A percentile compares a stretch with the other conserved stretches of the same genome.
Conservation (phyloP, 2,797 vertebrate genomes). For the Pogoniulus pusillus region DNA sequence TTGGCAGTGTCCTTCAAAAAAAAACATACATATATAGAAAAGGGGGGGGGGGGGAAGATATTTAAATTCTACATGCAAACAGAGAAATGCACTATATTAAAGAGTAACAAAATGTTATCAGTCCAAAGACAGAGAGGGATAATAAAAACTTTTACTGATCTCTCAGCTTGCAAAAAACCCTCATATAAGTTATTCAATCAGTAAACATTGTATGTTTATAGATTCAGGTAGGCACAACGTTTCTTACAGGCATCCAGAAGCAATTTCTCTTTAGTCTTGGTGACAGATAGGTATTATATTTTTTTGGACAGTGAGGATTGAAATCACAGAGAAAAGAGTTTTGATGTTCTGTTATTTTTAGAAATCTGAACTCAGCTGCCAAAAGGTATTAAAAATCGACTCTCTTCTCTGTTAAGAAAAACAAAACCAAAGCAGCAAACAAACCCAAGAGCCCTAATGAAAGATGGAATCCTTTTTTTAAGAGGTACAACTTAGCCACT, state of each 20-base stretch:
- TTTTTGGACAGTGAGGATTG: constrained; percentile 15
- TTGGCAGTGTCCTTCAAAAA: background rate
- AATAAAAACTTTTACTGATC: background rate
- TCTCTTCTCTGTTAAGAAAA: background rate
- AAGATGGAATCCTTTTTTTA: background rate
- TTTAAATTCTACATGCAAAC: background rate
- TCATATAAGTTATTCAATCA: background rate
- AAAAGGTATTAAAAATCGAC: background rate
- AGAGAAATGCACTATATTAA: background rate
- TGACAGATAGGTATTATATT: constrained; percentile 1
- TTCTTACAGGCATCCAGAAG: background rate
- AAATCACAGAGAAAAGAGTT: background rate
- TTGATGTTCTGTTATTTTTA: background rate
- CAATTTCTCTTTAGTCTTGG: background rate
- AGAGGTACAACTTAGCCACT: background rate
- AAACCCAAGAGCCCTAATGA: background rate
- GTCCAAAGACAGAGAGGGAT: background rate
- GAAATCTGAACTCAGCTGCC: background rate
- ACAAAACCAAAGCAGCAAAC: too few relatives aligned
- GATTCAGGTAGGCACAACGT: background rate
- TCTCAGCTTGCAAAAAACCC: background rate
- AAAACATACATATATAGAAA: too few relatives aligned
- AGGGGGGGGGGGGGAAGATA: too few relatives aligned
- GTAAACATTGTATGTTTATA: background rate
- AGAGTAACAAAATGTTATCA: background rate